These are phyloP conservation scores for Sialia sialis DNA, from an alignment of 2,113 vertebrate species.

Conservation along the genomic window DNA sequence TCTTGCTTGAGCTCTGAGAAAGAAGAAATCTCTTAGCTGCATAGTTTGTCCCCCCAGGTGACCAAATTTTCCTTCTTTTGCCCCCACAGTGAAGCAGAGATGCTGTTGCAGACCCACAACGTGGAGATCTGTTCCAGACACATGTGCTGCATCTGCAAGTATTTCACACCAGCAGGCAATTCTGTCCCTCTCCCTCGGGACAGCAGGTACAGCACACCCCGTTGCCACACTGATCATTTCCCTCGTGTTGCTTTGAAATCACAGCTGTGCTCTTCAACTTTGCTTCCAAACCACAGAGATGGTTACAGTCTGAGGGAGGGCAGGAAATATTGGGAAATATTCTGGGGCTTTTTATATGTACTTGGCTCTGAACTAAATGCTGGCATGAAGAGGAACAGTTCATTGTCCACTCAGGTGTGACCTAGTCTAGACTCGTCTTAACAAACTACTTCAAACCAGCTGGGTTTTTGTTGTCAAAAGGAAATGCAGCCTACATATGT, in stretches of 20 bases:
- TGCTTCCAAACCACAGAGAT: not conserved
- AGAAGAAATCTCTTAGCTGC: not conserved
- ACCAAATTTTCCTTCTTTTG: not conserved
- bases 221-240: not conserved
- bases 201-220: not conserved
- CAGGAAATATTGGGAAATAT: not conserved
- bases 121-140: not conserved
- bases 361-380: not conserved
- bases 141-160: not conserved
- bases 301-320: not conserved
- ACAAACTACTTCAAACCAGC: not conserved
- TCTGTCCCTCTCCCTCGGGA: not conserved
- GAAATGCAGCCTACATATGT: not conserved
- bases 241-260: not conserved
- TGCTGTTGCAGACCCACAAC: not conserved
- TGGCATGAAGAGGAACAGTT: not conserved
- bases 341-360: not conserved
- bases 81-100: not conserved
- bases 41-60: not conserved
- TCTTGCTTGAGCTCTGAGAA: not conserved
- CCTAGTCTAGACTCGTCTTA: not conserved
- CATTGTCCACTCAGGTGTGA: not conserved
- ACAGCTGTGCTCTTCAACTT: not conserved
- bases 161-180: rapidly evolving
- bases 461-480: not conserved